A percentile compares a stretch with the other conserved stretches of the same genome.
phyloP scores from a whole-genome alignment of 2,113 vertebrate species.

The Mirza zaza region DNA sequence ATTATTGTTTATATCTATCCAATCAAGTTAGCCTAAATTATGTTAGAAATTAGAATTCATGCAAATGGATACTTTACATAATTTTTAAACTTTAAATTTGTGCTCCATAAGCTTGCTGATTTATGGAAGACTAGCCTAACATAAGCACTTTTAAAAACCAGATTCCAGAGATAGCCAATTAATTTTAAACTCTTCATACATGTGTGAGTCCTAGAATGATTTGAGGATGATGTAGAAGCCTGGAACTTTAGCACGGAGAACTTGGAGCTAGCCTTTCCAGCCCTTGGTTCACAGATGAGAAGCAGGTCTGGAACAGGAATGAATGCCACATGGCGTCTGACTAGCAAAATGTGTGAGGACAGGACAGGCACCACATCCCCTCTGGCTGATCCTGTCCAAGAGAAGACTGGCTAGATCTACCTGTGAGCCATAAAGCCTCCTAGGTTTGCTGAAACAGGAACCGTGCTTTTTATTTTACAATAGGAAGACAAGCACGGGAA shows the following conservation, averaged over 20 bases:
- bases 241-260: neutral
- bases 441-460: neutral
- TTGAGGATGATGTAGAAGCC: neutral
- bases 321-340: neutral
- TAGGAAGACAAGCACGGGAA: neutral
- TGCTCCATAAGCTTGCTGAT: neutral
- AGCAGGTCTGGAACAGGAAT: neutral
- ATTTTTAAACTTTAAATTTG: neutral
- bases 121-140: neutral
- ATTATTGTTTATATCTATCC: neutral
- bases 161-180: neutral
- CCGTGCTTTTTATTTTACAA: neutral
- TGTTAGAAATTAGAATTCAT: neutral
- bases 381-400: neutral
- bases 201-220: neutral
- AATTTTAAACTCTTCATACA: conserved; percentile 14
- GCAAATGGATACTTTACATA: neutral
- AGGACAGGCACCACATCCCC: neutral
- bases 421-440: neutral
- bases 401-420: neutral
- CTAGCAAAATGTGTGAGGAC: neutral
- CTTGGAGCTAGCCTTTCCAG: neutral
- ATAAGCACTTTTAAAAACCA: conserved; percentile 27
- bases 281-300: neutral
- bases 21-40: neutral